A percentile compares a stretch with the other conserved stretches of the same genome.
These are phyloP conservation scores for Spea bombifrons DNA, from an alignment of 2,113 vertebrate species.

Conservation along the genomic window DNA sequence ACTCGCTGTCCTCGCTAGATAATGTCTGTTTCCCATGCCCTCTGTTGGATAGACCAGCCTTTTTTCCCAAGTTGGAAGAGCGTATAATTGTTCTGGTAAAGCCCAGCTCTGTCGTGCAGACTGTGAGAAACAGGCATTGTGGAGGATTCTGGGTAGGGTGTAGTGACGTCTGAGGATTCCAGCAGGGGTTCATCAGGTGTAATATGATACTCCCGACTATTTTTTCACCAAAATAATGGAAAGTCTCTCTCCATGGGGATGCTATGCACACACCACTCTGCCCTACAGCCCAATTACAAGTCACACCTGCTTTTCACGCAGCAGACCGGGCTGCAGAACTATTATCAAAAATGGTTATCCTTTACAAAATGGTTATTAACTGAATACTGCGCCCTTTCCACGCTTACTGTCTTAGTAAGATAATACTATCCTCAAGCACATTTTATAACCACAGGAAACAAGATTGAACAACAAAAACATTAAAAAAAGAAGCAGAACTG, in stretches of 20 bases:
- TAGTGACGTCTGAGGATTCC: slow-evolving; percentile 26
- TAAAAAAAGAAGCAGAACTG: too few relatives aligned
- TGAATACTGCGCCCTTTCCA: too few relatives aligned
- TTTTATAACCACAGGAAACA: too few relatives aligned
- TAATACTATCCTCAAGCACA: too few relatives aligned
- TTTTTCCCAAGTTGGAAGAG: slow-evolving; percentile 30
- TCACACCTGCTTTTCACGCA: slow-evolving; percentile 37
- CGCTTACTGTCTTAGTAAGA: too few relatives aligned
- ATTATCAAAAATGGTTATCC: background rate
- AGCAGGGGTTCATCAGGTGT: slow-evolving; percentile 40
- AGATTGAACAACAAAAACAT: too few relatives aligned
- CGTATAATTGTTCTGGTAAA: slow-evolving; percentile 29
- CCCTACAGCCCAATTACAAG: slow-evolving; percentile 31
- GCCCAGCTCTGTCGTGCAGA: slow-evolving; percentile 3
- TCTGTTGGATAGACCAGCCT: slow-evolving; percentile 43
- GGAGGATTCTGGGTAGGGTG: slow-evolving; percentile 30
- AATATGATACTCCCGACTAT: slow-evolving; percentile 25
- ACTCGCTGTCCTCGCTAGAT: slow-evolving; percentile 33
- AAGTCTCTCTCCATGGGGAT: slow-evolving; percentile 44
- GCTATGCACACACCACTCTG: slow-evolving; percentile 23
- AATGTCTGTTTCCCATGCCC: slow-evolving; percentile 46
- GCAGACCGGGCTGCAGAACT: background rate
- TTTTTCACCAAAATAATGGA: slow-evolving; percentile 43
- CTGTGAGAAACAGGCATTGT: slow-evolving; percentile 43
- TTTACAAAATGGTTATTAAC: background rate